Evolutionary conservation across 2,797 vertebrate genomes (phyloP), one percentile per base, ranked within the genome.

Genomic region (Salmo trutta): DNA sequence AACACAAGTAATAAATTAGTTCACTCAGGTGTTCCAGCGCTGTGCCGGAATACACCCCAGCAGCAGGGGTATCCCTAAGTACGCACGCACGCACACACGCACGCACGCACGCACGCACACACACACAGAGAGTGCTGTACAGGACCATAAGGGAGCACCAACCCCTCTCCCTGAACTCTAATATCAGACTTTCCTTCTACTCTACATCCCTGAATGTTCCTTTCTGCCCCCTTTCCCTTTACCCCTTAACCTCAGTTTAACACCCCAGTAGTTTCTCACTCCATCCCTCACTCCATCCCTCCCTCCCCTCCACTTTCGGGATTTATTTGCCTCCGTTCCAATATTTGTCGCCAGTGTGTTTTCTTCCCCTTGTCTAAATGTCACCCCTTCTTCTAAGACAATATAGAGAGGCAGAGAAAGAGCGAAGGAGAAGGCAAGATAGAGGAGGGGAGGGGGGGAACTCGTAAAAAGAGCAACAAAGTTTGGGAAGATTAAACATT

Each of bases 401-500:
- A 95, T 95, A 86, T 85, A 69, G 81, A 85, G 87, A 90, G 87
- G 75, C 83, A 85, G 91, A 91, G 91, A 88, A 84, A 83, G 85
- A 88, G 88, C 91, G 88, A 90, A 89, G 56, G 82, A 84, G 90
- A 89, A 92, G 92, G 91, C 84, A 91, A 91, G 77, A 68, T 76
- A 75, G 74, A 66, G 79, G 80, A 81, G 75, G 86, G 82, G 80
- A 84, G 81, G 81, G 79, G 79, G 85, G 80, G 62, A 31, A 88
- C 93, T 95, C 94, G 89, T 95, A 94, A 95, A 95, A 94, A 91
- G 89, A 93, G 92, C 90, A 92, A 94, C 93, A 94, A 95, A 93
- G 92, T 95, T 95, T 95, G 95, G 94, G 95, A 95, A 95, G 95
- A 94, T 94, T 94, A 95, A 94, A 95, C 93, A 95, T 93, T 93